Evolutionary conservation across 2,797 vertebrate genomes (phyloP), one percentile per base, ranked within the genome.

Genomic region (Xerus rutilus): DNA sequence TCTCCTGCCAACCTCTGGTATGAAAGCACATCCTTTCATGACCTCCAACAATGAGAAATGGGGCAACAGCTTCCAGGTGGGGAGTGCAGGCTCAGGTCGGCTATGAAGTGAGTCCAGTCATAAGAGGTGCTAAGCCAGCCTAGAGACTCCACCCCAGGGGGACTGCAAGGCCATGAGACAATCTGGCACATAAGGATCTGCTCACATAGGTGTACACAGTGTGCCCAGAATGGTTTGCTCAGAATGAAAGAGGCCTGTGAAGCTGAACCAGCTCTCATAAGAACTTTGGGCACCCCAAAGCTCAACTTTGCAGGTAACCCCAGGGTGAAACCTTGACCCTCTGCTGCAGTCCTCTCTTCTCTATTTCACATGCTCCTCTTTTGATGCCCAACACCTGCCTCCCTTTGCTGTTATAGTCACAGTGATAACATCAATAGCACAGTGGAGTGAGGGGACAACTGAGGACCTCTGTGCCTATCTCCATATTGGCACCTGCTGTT

Each of bases 401-500:
- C 73, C 30, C 39, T 69, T 73, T 91, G 86, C 91, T 95, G 78
- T 89, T 91, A 65, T 7, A 54, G 57, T 49, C n/a, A 4, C 43
- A 83, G 62, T 52, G 91, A 85, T 82, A 88, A 77, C 47, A 94
- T 94, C 64, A 0, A n/a, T 35, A 76, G 35, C 64, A 49, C 14
- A 20, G 35, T 67, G 30, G 35, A 6, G 20, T 74, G n/a, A 35
- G 23, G 15, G 45, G 52, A 23, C 49, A 59, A 78, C 73, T 73
- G 89, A 73, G 59, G 23, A 23, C 93, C 86, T 87, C n/a, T n/a
- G 54, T 70, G 52, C 30, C 72, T 69, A 6, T 45, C 64, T 89
- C 93, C n/a, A 65, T 39, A 70, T 54, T 82, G 86, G 70, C 93
- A 88, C 86, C 93, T 89, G 88, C 39, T 88, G 35, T 49, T 96